phyloP scores from a whole-genome alignment of 2,797 vertebrate genomes.

The Tiaroga cobitis region DNA sequence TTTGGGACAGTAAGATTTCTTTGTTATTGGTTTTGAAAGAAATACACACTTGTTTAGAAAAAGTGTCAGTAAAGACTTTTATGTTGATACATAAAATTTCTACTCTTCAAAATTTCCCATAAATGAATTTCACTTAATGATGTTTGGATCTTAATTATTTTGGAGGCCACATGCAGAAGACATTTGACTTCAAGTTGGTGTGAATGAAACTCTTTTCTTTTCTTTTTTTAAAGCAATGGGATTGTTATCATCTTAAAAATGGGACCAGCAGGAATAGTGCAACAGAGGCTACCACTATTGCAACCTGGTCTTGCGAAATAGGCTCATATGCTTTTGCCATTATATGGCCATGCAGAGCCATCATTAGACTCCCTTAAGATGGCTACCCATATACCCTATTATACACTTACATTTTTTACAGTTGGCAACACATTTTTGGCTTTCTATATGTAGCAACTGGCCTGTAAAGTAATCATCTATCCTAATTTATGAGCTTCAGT shows the following conservation, averaged over 20 bases:
- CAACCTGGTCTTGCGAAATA: slow-evolving; percentile 16
- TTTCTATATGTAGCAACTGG: not conserved
- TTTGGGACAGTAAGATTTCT: not conserved
- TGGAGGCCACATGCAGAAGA: too few relatives aligned
- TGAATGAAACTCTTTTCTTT: not conserved
- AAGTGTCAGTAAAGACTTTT: not conserved
- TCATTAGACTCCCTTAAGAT: slow-evolving; percentile 19
- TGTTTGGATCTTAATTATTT: not conserved
- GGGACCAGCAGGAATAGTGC: not conserved
- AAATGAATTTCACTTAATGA: not conserved
- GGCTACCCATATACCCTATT: not conserved
- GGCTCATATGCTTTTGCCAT: not conserved
- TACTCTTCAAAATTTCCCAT: not conserved
- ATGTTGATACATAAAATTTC: not conserved
- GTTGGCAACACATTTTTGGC: not conserved
- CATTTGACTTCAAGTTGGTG: not conserved
- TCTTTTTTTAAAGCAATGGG: not conserved
- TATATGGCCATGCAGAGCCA: not conserved
- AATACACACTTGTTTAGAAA: not conserved
- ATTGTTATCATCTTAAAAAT: not conserved
- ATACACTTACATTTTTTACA: not conserved
- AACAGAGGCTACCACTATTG: slow-evolving; percentile 13
- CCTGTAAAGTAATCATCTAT: not conserved
- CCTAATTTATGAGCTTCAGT: not conserved
- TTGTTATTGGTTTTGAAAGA: not conserved